phyloP scores from a whole-genome alignment of 2,888 invertebrate species.

The Trichacis sp. region DNA sequence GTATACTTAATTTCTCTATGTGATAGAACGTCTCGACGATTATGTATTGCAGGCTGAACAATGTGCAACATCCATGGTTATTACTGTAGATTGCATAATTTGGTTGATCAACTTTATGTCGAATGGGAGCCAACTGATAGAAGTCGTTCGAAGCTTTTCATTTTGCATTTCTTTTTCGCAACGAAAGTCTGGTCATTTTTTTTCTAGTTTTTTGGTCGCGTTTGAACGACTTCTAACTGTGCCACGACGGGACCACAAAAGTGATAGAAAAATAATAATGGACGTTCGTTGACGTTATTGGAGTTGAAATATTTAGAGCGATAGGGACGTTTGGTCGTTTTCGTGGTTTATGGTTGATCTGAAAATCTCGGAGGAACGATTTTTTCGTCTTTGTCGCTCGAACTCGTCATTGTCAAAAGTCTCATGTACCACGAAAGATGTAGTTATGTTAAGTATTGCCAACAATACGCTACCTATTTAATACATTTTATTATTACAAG shows the following conservation, averaged over 20 bases:
- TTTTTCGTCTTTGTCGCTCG: slow-evolving; percentile 10
- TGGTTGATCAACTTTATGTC: slow-evolving; percentile 29
- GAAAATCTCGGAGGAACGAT: no score
- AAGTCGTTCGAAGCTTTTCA: slow-evolving; percentile 51
- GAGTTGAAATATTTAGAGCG: slow-evolving; percentile 47
- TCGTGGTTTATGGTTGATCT: no score
- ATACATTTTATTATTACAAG: slow-evolving; percentile 68
- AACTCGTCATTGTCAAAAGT: slow-evolving; percentile 45
- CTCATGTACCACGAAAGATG: slow-evolving; percentile 61
- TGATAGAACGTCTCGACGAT: slow-evolving; percentile 49
- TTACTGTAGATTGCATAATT: slow-evolving; percentile 34
- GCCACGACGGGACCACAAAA: slow-evolving; percentile 63
- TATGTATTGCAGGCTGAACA: no score
- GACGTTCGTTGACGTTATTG: slow-evolving; percentile 52
- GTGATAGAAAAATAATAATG: slow-evolving; percentile 58
- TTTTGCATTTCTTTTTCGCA: slow-evolving; percentile 13
- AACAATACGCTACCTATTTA: slow-evolving; percentile 66
- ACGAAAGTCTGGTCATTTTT: not conserved
- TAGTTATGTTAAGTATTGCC: slow-evolving; percentile 66
- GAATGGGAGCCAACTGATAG: slow-evolving; percentile 64
- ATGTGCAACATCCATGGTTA: no score
- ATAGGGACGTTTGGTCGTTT: no score
- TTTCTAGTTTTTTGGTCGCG: slow-evolving; percentile 9
- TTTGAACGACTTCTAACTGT: slow-evolving; percentile 57
- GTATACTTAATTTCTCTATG: slow-evolving; percentile 64